Base-by-base conservation (phyloP, 2,797 vertebrate species). In the Girardinus metallicus region DNA sequence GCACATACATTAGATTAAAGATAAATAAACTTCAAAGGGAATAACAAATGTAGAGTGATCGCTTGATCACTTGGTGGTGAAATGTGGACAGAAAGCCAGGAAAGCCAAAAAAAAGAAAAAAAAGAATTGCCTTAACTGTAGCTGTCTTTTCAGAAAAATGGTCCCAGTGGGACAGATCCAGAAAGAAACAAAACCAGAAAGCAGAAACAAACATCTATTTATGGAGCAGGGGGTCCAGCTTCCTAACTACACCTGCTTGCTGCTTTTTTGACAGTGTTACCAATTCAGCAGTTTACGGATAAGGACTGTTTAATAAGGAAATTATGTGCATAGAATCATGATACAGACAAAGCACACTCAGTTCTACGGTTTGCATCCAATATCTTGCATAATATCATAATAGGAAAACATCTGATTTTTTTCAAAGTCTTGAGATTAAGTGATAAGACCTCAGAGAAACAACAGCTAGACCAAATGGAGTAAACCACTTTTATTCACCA, bases 121-220 rank as follows among this genome's bases (percentile, higher is more conserved):
- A 78, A 79, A 85, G 79, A 89, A 91, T 91, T 91, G 85, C 91
- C 92, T 71, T 82, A 91, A 89, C 85, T 75, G 76, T 78, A 49
- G 76, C 91, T 93, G 91, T 94, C 94, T 91, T 88, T 90, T 78
- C 88, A 94, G 89, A 94, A 94, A 94, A 94, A 95, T 94, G 81
- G 86, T 92, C 92, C 92, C 94, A 82, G 85, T 75, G 90, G 91
- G 86, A 92, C 79, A 75, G 79, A 91, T 89, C 87, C 85, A 93
- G 89, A 92, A 92, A 90, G 87, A 92, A 93, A 94, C 88, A 94
- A 91, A 94, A 85, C 92, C 81, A 88, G 84, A 85, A 81, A 89
- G 91, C 93, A 93, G 92, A 93, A 95, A 93, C 95, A 93, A 94
- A 93, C 89, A 90, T 91, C 92, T 95, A 93, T 95, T 95, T 94